phyloP scores from a whole-genome alignment of 2,113 vertebrate species.

The Calidris pygmaea region DNA sequence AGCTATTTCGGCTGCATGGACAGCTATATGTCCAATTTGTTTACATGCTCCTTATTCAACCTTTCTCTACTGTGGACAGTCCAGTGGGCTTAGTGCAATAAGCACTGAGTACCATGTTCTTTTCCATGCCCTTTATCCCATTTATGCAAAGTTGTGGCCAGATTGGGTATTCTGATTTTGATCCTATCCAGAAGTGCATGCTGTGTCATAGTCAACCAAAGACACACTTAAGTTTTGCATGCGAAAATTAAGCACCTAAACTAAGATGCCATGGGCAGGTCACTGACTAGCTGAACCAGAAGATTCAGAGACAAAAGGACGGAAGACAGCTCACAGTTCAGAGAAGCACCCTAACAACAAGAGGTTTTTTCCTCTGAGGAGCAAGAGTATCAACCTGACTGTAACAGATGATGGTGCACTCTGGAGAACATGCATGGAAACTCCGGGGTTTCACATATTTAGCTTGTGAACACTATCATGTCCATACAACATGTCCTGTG shows the following conservation, averaged over 20 bases:
- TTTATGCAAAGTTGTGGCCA: background rate
- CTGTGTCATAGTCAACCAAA: background rate
- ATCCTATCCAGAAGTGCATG: background rate
- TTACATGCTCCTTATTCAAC: background rate
- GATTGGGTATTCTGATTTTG: background rate
- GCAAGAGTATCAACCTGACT: background rate
- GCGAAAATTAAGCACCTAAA: background rate
- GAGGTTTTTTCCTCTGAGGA: background rate
- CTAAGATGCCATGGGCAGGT: background rate
- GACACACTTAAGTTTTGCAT: background rate
- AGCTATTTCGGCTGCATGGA: background rate
- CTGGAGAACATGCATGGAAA: background rate
- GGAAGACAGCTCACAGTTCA: background rate
- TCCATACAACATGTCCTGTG: background rate
- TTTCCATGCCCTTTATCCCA: background rate
- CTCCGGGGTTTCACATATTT: background rate
- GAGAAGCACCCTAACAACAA: background rate
- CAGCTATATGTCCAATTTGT: background rate
- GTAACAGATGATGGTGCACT: background rate
- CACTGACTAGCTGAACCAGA: background rate
- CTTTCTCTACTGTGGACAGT: background rate
- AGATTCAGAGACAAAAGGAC: background rate
- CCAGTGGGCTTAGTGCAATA: background rate
- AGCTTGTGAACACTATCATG: background rate
- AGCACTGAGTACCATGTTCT: background rate